phyloP scores from a whole-genome alignment of 1,140 invertebrate species.

The Orchestia grillus region DNA sequence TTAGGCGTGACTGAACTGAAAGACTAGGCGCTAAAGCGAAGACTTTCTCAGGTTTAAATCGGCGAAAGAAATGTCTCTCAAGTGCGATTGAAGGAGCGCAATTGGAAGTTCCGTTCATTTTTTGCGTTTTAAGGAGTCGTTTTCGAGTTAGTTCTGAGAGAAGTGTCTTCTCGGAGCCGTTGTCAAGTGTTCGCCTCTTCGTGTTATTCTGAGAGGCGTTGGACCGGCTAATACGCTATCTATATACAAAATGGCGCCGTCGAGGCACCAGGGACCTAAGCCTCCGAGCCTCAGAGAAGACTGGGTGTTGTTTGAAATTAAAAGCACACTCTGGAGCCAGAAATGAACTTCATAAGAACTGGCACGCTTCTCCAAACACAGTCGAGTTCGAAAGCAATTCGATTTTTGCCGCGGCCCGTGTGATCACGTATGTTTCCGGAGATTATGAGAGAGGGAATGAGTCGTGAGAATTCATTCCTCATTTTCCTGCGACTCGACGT shows the following conservation, averaged over 20 bases:
- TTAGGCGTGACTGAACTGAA: not conserved
- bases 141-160: constrained; percentile 53
- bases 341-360: not conserved
- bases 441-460: no score
- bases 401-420: not conserved
- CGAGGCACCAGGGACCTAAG: constrained; percentile 60
- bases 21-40: constrained; percentile 6
- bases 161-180: constrained; percentile 54
- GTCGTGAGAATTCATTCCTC: no score
- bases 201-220: constrained; percentile 66
- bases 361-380: not conserved
- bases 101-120: constrained; percentile 43
- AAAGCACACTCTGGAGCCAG: not conserved
- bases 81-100: constrained; percentile 5
- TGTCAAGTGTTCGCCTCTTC: constrained; percentile 20
- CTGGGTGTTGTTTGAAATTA: not conserved
- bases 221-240: constrained; percentile 67
- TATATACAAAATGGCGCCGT: constrained; percentile 67
- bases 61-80: not conserved
- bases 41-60: constrained; percentile 30
- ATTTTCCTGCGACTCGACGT: no score
- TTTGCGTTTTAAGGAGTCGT: constrained; percentile 51
- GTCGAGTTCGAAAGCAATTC: not conserved
- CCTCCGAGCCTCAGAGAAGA: not conserved
- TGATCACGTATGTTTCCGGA: no score